These are phyloP conservation scores for Pachycephus smyrnensis DNA, from an alignment of 2,888 invertebrate species.

Conservation along the genomic window DNA sequence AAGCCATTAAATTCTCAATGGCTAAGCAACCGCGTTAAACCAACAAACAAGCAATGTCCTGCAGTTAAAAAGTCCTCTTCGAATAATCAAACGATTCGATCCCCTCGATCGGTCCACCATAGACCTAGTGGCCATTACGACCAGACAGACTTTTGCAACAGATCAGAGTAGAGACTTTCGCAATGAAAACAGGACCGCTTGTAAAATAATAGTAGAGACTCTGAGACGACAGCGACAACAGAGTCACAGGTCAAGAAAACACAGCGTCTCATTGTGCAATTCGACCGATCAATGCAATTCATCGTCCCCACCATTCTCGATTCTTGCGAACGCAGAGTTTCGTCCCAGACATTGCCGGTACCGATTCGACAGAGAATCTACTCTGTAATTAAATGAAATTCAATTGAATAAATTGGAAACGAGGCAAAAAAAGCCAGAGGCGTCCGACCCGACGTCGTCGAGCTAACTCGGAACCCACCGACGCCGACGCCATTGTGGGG, in stretches of 20 bases:
- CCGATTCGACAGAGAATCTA: background rate
- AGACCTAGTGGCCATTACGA: no score
- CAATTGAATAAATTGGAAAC: background rate
- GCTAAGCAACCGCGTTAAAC: background rate
- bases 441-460: background rate
- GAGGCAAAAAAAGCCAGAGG: background rate
- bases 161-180: background rate
- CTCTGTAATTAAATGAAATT: background rate
- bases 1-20: background rate
- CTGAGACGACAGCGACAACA: background rate
- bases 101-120: no score
- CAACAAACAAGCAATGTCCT: background rate
- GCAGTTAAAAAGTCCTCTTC: background rate
- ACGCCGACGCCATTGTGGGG: conserved; percentile 38
- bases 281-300: background rate
- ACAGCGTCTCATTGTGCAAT: background rate
- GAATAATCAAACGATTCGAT: no score
- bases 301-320: background rate
- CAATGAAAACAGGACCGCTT: background rate
- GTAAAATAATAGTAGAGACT: background rate
- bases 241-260: background rate
- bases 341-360: background rate
- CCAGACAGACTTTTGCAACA: background rate
- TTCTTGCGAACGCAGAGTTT: background rate
- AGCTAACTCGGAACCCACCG: conserved; percentile 14